phyloP scores from a whole-genome alignment of 2,888 invertebrate species.

The Athrips mouffetella region DNA sequence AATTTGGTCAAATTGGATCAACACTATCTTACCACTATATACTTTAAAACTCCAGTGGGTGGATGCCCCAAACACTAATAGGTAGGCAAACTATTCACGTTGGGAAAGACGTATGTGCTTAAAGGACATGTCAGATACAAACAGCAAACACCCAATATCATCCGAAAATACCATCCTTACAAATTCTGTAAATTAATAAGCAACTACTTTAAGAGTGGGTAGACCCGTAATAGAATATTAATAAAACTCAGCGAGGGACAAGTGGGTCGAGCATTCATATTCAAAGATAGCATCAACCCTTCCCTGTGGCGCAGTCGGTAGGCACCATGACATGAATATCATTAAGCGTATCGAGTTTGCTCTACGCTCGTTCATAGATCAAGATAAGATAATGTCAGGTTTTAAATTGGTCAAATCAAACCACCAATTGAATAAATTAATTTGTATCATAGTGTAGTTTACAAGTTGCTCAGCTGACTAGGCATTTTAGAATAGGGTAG shows the following conservation, averaged over 20 bases:
- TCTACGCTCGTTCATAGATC: conserved; percentile 25
- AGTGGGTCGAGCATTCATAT: conserved; percentile 28
- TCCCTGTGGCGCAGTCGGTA: conserved; percentile 27
- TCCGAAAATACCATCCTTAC: neutral
- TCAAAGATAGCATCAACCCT: conserved; percentile 39
- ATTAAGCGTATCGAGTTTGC: conserved; percentile 53
- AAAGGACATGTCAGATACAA: too few species aligned
- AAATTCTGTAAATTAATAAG: neutral
- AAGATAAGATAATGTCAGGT: conserved; percentile 31
- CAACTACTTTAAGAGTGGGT: conserved; percentile 19
- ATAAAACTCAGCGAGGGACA: conserved; percentile 23
- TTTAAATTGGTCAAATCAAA: conserved; percentile 20
- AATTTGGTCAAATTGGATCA: too few species aligned
- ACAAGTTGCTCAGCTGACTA: too few species aligned
- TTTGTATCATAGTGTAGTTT: conserved; percentile 1
- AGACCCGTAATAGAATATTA: conserved; percentile 15
- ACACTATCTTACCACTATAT: too few species aligned
- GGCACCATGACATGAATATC: conserved; percentile 46
- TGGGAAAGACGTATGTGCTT: too few species aligned
- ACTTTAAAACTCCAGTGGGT: too few species aligned
- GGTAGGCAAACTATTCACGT: too few species aligned
- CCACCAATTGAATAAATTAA: neutral
- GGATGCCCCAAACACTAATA: too few species aligned
- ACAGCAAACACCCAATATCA: too few species aligned
- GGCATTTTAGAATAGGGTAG: too few species aligned